Evolutionary conservation across 2,888 invertebrate genomes (phyloP), one percentile per base, ranked within the genome.

Genomic region (Stenichneumon culpator): DNA sequence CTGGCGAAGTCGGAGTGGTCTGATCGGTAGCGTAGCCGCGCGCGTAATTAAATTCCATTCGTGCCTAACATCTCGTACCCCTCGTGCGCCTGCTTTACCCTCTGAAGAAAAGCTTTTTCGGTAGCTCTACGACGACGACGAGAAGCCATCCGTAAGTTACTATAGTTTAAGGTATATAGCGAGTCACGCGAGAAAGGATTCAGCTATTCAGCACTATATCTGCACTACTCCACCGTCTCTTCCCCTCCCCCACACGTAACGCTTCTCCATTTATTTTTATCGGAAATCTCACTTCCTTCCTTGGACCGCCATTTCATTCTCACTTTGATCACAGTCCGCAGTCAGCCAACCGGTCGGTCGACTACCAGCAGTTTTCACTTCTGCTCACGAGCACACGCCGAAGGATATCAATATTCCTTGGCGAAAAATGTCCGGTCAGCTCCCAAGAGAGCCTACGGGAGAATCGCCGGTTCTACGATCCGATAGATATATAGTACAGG

Each of bases 361-460:
- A 47, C 57, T 69, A 72, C 75, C 65, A 60, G 77, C 70, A 82
- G 82, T 70, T 85, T 82, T 79, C 78, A 74, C 67, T 84, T 67
- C 54, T 47, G 74, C 44, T 74, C 50, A 11, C 79, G 57, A 74
- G 63, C 69, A 74, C 68, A 60, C 80, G 72, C 81, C 69, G 54
- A 70, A 87, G 87, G 89, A 90, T 91, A 92, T 92, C 92, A 88
- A 91, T 92, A 90, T 91, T 89, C 87, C 84, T 86, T 83, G 83
- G 70, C 84, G 89, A 89, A 89, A 90, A 92, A 90, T 89, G 92
- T 90, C 89, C 86, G 92, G 91, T 92, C 92, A 90, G 89, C 88
- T 87, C 89, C 84, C 90, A 19, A 44, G 86, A 87, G 88, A 86
- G 81, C 39, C 57, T 39, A 72, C 70, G 75, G 78, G 22, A 52